These are phyloP conservation scores for Idris sp. DNA, from an alignment of 1,140 invertebrate genomes.

Conservation along the genomic window DNA sequence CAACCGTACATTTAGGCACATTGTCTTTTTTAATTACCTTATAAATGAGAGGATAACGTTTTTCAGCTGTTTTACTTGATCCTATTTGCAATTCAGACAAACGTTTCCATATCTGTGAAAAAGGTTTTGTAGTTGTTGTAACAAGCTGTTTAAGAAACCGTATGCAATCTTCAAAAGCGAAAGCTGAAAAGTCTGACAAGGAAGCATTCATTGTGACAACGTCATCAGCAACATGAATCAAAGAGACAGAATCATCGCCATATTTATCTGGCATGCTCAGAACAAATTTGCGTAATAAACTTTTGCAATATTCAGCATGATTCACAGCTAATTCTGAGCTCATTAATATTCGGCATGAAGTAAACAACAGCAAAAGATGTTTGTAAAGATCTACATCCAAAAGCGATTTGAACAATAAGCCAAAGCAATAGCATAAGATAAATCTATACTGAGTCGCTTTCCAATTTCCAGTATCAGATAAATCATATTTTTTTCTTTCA, in stretches of 20 bases:
- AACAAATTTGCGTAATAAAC: constrained; percentile 55
- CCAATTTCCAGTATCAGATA: constrained; percentile 34
- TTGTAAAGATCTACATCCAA: constrained; percentile 7
- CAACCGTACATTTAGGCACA: constrained; percentile 2
- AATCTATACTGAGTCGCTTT: constrained; percentile 43
- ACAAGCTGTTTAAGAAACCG: constrained; percentile 1
- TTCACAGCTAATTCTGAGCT: not conserved
- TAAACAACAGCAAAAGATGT: constrained; percentile 16
- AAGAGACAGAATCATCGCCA: constrained; percentile 41
- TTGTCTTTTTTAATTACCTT: constrained; percentile 6
- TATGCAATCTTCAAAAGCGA: constrained; percentile 36
- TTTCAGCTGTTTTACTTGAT: not conserved
- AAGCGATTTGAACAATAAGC: constrained; percentile 29
- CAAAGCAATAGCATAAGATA: constrained; percentile 19
- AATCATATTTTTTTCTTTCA: constrained; percentile 37
- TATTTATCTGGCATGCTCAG: constrained; percentile 40
- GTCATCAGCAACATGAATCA: constrained; percentile 54
- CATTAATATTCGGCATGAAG: constrained; percentile 13
- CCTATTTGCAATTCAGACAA: constrained; percentile 1
- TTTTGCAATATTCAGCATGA: constrained; percentile 15
- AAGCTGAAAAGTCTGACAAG: constrained; percentile 35
- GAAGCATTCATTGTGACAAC: constrained; percentile 29
- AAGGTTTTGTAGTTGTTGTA: not conserved
- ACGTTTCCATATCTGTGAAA: constrained; percentile 4
- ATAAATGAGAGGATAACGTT: constrained; percentile 12